Evolutionary conservation across 2,113 vertebrate genomes (phyloP), one percentile per base, ranked within the genome.

Genomic region (Eudyptes chrysolophus): DNA sequence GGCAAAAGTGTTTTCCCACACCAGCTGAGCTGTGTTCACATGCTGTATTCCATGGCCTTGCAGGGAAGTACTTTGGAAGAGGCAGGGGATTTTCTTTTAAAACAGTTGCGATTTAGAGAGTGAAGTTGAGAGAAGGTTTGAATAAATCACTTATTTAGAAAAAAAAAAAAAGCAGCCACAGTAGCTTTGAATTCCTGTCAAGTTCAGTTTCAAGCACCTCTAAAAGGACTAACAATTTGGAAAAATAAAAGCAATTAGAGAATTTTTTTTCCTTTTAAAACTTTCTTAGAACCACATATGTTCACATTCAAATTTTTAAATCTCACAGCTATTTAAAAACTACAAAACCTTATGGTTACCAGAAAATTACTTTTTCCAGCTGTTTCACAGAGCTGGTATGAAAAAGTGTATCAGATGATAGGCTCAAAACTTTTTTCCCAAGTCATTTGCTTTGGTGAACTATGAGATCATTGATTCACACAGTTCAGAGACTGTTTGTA

Each of bases 21-120:
- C 36, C 36, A 36, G 36, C 36, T 36, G 36, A 36, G 36, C 36
- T 36, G 5, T 11, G 55, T n/a, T 75, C 36, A 25, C 32, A 10
- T 0, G 0, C 38, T 20, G 74, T n/a, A 7, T 40, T 22, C 10
- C 0, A 5, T 54, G 46, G 16, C 57, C 13, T 30, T 40, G 24
- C 46, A 54, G 27, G 5, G 26, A 69, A 65, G 36, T 12, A 18
- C n/a, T 27, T 38, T 6, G 36, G 36, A 70, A 65, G 26, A 54
- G 14, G 34, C 13, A 30, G 13, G 9, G 8, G 20, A 22, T 16
- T 51, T 36, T 72, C 32, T 70, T 79, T 38, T 1, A 1, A 25
- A 71, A 62, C 7, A 29, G 11, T 15, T 30, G 16, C 29, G 30
- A 22, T 87, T 90, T 16, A 64, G 38, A 30, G 27, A 36, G 38